Conservation (phyloP, 2,888 invertebrate genomes). For the Brassicogethes aeneus region DNA sequence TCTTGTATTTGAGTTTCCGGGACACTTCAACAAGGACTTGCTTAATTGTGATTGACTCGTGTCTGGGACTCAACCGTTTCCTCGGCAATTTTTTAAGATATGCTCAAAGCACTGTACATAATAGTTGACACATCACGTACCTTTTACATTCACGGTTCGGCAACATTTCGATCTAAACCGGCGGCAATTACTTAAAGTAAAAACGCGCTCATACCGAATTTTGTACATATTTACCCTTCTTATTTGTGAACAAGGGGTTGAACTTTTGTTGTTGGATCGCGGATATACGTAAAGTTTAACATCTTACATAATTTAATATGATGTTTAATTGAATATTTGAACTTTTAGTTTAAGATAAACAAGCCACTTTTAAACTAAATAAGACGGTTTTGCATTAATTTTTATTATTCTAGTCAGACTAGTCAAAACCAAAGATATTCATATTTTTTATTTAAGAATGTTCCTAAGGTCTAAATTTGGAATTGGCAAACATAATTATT, state of each 20-base stretch:
- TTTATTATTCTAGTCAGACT: too few relatives aligned
- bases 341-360: not conserved
- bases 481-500: not conserved
- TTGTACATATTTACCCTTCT: too few relatives aligned
- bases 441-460: too few relatives aligned
- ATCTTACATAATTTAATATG: not conserved
- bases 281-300: not conserved
- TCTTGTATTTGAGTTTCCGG: too few relatives aligned
- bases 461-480: not conserved
- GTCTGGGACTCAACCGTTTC: slow-evolving; percentile 2
- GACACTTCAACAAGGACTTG: too few relatives aligned
- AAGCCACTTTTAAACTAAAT: too few relatives aligned
- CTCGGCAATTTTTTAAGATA: slow-evolving; percentile 12
- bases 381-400: not conserved
- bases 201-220: too few relatives aligned
- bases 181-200: too few relatives aligned
- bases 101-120: slow-evolving; percentile 34
- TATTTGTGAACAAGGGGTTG: too few relatives aligned
- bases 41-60: slow-evolving; percentile 7
- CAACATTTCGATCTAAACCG: too few relatives aligned
- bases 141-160: slow-evolving; percentile 11
- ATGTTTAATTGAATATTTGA: slow-evolving; percentile 3
- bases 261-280: not conserved
- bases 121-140: slow-evolving; percentile 21
- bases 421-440: too few relatives aligned